Conservation (phyloP, 2,113 vertebrate species). For the Pteruthius melanotis region DNA sequence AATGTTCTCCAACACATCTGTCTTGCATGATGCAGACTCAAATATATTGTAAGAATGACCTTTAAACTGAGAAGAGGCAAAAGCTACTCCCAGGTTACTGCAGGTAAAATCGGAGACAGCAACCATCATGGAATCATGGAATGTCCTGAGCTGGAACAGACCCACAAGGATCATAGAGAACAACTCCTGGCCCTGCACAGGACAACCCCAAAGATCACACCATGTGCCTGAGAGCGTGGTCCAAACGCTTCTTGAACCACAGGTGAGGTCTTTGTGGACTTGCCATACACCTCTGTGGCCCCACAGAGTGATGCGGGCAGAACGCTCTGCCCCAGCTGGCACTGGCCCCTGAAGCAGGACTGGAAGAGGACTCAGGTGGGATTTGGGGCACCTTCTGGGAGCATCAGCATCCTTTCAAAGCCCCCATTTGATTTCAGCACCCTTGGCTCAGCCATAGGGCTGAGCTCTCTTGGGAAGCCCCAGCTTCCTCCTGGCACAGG, state of each 20-base stretch:
- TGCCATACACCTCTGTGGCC: not conserved
- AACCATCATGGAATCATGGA: not conserved
- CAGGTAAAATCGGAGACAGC: not conserved
- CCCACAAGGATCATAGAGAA: not conserved
- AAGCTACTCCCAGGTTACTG: not conserved
- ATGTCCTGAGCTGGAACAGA: not conserved
- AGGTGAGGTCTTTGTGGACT: not conserved
- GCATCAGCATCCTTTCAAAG: not conserved
- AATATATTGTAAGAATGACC: not conserved
- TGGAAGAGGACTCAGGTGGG: not conserved
- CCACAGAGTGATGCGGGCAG: not conserved
- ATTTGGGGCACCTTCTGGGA: not conserved
- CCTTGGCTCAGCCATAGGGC: not conserved
- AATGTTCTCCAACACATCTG: not conserved
- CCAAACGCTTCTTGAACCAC: accelerated
- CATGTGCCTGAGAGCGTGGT: not conserved
- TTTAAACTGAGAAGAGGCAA: not conserved
- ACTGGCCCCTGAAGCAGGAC: not conserved
- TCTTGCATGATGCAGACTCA: not conserved
- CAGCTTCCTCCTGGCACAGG: not conserved
- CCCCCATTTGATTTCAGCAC: not conserved
- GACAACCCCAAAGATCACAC: not conserved
- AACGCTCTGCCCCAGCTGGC: not conserved
- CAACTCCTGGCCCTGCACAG: not conserved
- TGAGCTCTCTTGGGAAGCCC: not conserved